Base-by-base conservation (phyloP, 2,888 invertebrate genomes). In the Aelia acuminata region DNA sequence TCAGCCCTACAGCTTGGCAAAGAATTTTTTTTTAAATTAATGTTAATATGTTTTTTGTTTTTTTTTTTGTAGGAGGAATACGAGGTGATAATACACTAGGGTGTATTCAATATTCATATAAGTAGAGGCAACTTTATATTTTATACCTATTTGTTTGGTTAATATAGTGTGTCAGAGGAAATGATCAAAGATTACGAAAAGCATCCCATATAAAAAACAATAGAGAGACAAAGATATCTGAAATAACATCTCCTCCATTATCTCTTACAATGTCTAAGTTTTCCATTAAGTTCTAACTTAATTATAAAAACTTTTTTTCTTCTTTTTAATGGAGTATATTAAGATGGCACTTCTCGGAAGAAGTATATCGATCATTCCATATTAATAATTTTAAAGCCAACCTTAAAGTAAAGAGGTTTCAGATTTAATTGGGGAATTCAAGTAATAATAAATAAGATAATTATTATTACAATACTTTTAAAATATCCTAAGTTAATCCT, bases 211-310 rank as follows among this genome's bases (percentile, higher is more conserved):
- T 18, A 70, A 0, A 15, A 70, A 70, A 70, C 15, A 35, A 18
- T 31, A 70, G 63, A 7, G 18, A 35, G 63, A 70, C 63, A 70
- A 70, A 70, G 63, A 70, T 70, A 70, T 70, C 63, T 70, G 18
- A 70, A 70, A 70, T 70, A 70, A 31, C 31, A 70, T 70, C 63
- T 70, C 35, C 20, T 70, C 63, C 63, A 70, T 70, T 70, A 70
- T 70, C 63, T 35, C 31, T 70, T 70, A 35, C 63, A 70, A 35
- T 70, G 63, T 70, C 63, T 35, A 70, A 70, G 63, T 70, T 70
- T 70, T 70, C 63, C 63, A 31, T 70, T 35, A 70, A 31, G 63
- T 70, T 70, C 63, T 70, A 70, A 70, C 63, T 35, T 70, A 20
- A 70, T 70, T 70, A 70, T 70, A 70, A 70, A 70, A 70, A 35